A percentile compares a stretch with the other conserved stretches of the same genome.
Conservation (phyloP, 2,888 invertebrate species). For the Seira musarum region DNA sequence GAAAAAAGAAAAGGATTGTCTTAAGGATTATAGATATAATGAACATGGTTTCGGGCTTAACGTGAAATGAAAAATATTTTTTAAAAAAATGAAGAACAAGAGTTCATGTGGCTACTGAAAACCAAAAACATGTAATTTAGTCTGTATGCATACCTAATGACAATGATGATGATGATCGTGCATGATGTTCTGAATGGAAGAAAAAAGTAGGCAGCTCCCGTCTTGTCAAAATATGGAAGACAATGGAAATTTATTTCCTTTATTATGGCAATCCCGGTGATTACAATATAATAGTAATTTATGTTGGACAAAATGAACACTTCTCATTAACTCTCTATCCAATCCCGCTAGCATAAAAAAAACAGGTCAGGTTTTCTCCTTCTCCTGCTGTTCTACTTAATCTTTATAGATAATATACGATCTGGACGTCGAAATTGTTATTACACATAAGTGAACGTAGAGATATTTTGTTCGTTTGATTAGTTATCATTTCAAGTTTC, state of each 20-base stretch:
- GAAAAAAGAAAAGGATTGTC: too few relatives aligned
- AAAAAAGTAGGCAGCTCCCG: slow-evolving; percentile 10
- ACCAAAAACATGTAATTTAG: neutral
- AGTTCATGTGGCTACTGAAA: neutral
- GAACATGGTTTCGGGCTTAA: too few relatives aligned
- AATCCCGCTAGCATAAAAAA: neutral
- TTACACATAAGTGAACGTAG: too few relatives aligned
- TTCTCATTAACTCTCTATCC: slow-evolving; percentile 1
- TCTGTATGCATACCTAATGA: neutral
- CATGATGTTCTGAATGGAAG: neutral
- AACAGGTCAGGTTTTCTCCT: neutral
- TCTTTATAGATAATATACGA: too few relatives aligned
- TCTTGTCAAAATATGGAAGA: slow-evolving; percentile 2
- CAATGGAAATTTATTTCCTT: neutral
- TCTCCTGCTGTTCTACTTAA: too few relatives aligned
- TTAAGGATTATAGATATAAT: too few relatives aligned
- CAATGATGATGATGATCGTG: neutral
- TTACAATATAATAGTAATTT: slow-evolving; percentile 1
- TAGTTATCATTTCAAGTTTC: too few relatives aligned
- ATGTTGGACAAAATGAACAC: neutral
- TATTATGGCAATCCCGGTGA: neutral
- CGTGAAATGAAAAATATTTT: too few relatives aligned
- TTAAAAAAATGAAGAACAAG: too few relatives aligned
- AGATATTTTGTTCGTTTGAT: too few relatives aligned
- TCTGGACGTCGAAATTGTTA: too few relatives aligned